Base-by-base conservation (phyloP, 2,888 invertebrate genomes). In the Barypeithes pellucidus region DNA sequence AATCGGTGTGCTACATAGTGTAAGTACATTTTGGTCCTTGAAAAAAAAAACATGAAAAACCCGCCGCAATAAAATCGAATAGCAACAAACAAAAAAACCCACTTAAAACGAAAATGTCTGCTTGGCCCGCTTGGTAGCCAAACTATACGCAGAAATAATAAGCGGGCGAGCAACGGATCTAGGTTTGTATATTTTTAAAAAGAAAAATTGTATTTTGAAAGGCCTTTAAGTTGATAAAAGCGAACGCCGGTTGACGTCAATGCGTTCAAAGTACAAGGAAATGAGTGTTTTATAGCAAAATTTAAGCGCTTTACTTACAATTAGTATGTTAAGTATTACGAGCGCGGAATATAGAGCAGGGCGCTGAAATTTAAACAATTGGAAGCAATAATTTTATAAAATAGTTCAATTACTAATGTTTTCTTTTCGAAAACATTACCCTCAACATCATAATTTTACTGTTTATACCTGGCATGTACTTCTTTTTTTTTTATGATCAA, bases 171-270 rank as follows among this genome's bases (percentile, higher is more conserved):
- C 39, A 29, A 43, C 29, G 33, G 70, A 57, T 36, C 63, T 67
- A 41, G 52, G 41, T 60, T 67, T 74, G 74, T 71, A 71, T 71
- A 74, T 67, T 71, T 71, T 74, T 61, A 47, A 63, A 71, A 45
- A 57, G 62, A 45, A 63, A 70, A 67, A 61, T 50, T 63, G 66
- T 24, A 59, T 45, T 73, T 69, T 69, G 50, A 71, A 71, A 65
- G 71, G 59, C 45, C 59, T 60, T 52, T 29, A 50, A 73, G 65
- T 69, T 73, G 69, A 65, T 66, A 66, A 69, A 73, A 66, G 22
- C 52, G 54, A 36, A 45, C 16, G 52, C 43, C 43, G 47, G 59
- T 45, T 73, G 73, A 73, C 73, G 73, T 69, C 73, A 73, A 20
- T 45, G 57, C 3, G 22, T 65, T 50, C 20, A 8, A 24, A 61